Base-by-base conservation (phyloP, 2,888 invertebrate species). In the Tinea trinotella region DNA sequence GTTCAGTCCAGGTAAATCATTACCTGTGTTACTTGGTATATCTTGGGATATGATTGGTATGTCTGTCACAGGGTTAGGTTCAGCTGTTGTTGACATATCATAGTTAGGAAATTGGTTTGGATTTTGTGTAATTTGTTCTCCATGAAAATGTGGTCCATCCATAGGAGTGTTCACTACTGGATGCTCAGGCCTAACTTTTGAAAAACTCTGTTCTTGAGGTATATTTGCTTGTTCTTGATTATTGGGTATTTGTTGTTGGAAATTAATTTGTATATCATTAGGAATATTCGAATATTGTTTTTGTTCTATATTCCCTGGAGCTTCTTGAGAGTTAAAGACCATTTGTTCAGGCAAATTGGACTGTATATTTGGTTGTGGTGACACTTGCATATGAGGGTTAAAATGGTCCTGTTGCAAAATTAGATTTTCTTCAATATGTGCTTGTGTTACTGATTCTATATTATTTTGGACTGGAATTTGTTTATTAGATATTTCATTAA, bases 1-100 rank as follows among this genome's bases (percentile, higher is more conserved):
- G 61, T 71, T 58, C 19, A 55, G 57, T 30, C 59, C 58, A 50
- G 60, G 34, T 52, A 56, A 49, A 12, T 57, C 18, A 30, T 61
- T 64, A 55, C 59, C 61, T 59, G 59, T 67, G 53, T 59, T 40
- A 55, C 58, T 59, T 53, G 63, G 54, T 52, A 61, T 24, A 20
- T 61, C 61, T 53, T 62, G 62, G 46, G 62, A 56, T 36, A 62
- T 56, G 15, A 59, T 54, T 49, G 58, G 40, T 46, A 54, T 44
- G 19, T 58, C 57, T 15, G 55, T 9, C 3, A 19, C 40, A 49
- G 34, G 4, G 7, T 12, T 19, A 52, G 55, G 55, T 50, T 40
- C 49, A 48, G 15, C n/a, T n/a, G n/a, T 55, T 34, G 24, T 19
- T 19, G 20, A 15, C 15, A 44, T 9, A 24, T 19, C 9, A 35